Evolutionary conservation across 1,140 invertebrate genomes (phyloP), one percentile per base, ranked within the genome.

Genomic region (Lutraria rhynchaena): DNA sequence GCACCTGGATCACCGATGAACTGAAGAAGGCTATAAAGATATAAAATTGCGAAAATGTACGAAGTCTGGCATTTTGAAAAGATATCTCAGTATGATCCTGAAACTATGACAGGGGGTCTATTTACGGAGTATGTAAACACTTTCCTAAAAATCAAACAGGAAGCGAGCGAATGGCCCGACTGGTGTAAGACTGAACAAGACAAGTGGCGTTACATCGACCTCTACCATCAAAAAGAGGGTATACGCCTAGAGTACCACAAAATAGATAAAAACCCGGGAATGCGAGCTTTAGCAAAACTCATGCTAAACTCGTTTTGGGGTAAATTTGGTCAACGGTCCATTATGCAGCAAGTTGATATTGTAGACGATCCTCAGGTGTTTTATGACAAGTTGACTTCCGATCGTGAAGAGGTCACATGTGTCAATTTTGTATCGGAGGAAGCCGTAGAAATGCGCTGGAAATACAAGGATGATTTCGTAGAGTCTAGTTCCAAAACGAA

Each of bases 241-340:
- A 80, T 93, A 46, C 35, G 61, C 17, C 71, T 93, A 24, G 87
- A 93, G 33, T 49, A 24, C 4, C 53, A 84, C 24, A 87, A 89
- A 46, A 91, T 93, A 46, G 63, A 49, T 33, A 82, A 87, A 60
- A 93, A 93, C 76, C 83, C 88, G 0, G 92, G 90, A 22, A 24
- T 83, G n/a, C 5, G 87, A 35, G 44, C 58, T 22, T 24, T 88
- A n/a, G 70, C 86, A 17, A 89, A 61, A 33, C 58, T 61, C 13
- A 29, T 61, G 58, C 33, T 61, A 37, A 61, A 61, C 33, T 69
- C 63, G 2, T 77, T 84, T 44, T 77, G 58, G 73, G 67, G 80
- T 1, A 84, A 84, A 77, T 82, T 84, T 57, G 83, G 76, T 31
- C 67, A 84, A 24, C 7, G 70, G 1, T 29, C 22, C n/a, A 81